Evolutionary conservation across 2,888 invertebrate species (phyloP).

Genomic region (Cephus sareptanus): DNA sequence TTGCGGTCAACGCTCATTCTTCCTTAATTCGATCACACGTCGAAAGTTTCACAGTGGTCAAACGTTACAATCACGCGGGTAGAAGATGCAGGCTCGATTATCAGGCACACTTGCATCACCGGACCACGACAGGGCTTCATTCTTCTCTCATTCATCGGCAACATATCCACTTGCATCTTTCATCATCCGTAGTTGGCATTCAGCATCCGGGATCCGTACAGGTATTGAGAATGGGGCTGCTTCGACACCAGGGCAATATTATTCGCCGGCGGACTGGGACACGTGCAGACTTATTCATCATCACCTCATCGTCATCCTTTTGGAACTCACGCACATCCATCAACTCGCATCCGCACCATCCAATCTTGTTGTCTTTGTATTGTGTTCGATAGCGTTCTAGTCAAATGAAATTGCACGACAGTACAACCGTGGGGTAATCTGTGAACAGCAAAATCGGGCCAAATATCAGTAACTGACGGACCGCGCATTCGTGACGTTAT

Average conservation of each 20-base stretch:
- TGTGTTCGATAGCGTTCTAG: slow-evolving; percentile 65
- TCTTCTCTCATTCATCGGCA: slow-evolving; percentile 48
- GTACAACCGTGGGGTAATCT: slow-evolving; percentile 64
- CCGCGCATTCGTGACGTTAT: too few relatives aligned
- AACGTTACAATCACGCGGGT: slow-evolving; percentile 41
- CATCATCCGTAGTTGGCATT: slow-evolving; percentile 48
- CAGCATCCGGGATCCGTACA: slow-evolving; percentile 30
- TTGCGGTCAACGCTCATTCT: slow-evolving; percentile 9
- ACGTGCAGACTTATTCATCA: slow-evolving; percentile 52
- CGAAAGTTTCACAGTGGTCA: slow-evolving; percentile 36
- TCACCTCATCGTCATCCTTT: slow-evolving; percentile 49
- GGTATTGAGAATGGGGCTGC: slow-evolving; percentile 39
- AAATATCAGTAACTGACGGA: slow-evolving; percentile 28
- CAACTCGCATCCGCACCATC: slow-evolving; percentile 64
- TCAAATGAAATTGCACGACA: slow-evolving; percentile 64
- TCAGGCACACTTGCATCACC: slow-evolving; percentile 45
- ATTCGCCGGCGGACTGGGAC: slow-evolving; percentile 50
- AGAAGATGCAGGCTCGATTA: slow-evolving; percentile 36
- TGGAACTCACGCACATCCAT: slow-evolving; percentile 64
- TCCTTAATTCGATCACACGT: slow-evolving; percentile 36
- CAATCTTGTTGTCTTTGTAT: slow-evolving; percentile 65
- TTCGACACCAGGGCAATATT: slow-evolving; percentile 38
- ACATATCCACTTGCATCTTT: slow-evolving; percentile 50
- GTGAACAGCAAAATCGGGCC: slow-evolving; percentile 62
- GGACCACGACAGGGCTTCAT: slow-evolving; percentile 36